Conservation (phyloP, 2,113 vertebrate species). For the pig (Sus scrofa) region T2T-Sscrofa CM000820.6:82076501-82077000, state of each 20-base stretch:
- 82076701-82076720: constrained; percentile 97
- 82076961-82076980: constrained; percentile 71
- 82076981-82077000: constrained; percentile 60
- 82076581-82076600: neutral
- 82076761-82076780: constrained; percentile 80
- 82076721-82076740: constrained; percentile 97
- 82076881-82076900: constrained; percentile 54
- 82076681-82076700: constrained; percentile 97
- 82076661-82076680: constrained; percentile 99
- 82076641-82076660: constrained; percentile 99
- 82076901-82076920: neutral
- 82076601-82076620: neutral
- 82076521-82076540: neutral
- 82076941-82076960: constrained; percentile 69
- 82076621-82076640: constrained; percentile 91
- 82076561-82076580: neutral
- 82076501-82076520: neutral
- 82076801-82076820: constrained; percentile 46
- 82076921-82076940: constrained; percentile 58
- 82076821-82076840: constrained; percentile 41
- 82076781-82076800: constrained; percentile 45
- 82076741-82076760: constrained; percentile 99
- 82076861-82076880: constrained; percentile 72
- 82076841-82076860: constrained; percentile 33
- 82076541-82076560: neutral